phyloP scores from a whole-genome alignment of 2,797 vertebrate genomes.

The Periparus ater region DNA sequence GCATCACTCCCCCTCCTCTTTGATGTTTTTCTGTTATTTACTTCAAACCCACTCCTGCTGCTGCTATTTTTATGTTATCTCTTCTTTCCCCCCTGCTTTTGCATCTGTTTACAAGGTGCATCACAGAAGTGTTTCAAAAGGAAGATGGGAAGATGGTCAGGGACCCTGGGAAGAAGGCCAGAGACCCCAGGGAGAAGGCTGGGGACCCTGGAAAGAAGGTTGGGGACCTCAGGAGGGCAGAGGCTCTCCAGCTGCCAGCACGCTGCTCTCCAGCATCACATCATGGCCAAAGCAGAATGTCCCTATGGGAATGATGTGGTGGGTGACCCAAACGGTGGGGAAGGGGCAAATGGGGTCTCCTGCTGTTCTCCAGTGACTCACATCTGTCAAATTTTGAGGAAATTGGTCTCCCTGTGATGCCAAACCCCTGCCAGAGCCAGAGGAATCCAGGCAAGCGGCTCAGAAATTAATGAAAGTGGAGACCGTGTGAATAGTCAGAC shows the following conservation, averaged over 20 bases:
- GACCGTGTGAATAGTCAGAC: neutral
- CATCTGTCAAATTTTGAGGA: neutral
- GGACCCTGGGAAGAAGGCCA: neutral
- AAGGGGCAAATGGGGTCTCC: neutral
- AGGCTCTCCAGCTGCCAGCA: neutral
- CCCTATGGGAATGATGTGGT: neutral
- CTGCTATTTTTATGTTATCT: conserved; percentile 55
- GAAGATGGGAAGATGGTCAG: neutral
- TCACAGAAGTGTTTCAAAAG: neutral
- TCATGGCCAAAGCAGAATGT: neutral
- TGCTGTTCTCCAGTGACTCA: neutral
- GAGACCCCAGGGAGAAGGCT: neutral
- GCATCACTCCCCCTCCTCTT: conserved; percentile 26
- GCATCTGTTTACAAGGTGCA: neutral
- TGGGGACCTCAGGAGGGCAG: neutral
- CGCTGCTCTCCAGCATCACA: rapidly evolving
- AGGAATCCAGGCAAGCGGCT: neutral
- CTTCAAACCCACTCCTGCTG: conserved; percentile 21
- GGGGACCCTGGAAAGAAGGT: neutral
- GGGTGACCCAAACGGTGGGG: neutral
- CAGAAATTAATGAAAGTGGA: conserved; percentile 21
- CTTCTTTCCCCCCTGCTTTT: neutral
- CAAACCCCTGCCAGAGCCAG: neutral
- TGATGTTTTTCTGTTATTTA: conserved; percentile 53
- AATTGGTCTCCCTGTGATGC: neutral